A percentile compares a stretch with the other conserved stretches of the same genome.
Evolutionary conservation across 1,140 invertebrate genomes (phyloP).

Genomic region (Zaprionus ghesquierei): DNA sequence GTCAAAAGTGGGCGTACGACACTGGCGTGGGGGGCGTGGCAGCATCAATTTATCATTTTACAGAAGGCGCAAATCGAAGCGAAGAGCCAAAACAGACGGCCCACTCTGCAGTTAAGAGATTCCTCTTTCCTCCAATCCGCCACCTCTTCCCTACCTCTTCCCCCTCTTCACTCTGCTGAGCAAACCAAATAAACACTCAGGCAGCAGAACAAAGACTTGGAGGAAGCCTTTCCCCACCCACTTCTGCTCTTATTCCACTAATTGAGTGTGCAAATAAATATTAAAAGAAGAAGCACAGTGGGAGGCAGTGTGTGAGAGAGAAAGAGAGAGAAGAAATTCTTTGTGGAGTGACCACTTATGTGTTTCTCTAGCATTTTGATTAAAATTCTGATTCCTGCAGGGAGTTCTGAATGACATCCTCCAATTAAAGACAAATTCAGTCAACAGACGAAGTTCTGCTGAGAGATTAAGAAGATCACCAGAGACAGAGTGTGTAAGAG

Average conservation of each 20-base stretch:
- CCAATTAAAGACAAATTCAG: slow-evolving; percentile 49
- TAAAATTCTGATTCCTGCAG: slow-evolving; percentile 35
- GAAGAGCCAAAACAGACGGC: slow-evolving; percentile 58
- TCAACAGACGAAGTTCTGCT: slow-evolving; percentile 22
- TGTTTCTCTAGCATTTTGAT: slow-evolving; percentile 56
- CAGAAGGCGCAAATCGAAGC: slow-evolving; percentile 32
- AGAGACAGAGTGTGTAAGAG: background rate
- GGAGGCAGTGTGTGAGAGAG: too few relatives aligned
- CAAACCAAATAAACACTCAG: slow-evolving; percentile 41
- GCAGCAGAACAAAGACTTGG: slow-evolving; percentile 52
- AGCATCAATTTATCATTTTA: slow-evolving; percentile 45
- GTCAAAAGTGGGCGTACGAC: slow-evolving; percentile 21
- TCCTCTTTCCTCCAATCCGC: background rate
- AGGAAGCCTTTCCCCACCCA: slow-evolving; percentile 18
- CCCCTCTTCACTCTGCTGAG: background rate
- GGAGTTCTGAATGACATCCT: slow-evolving; percentile 49
- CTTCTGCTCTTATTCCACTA: slow-evolving; percentile 33
- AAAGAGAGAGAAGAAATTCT: background rate
- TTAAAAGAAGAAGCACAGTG: background rate
- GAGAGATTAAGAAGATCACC: background rate
- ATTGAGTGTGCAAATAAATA: slow-evolving; percentile 75
- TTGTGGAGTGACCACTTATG: slow-evolving; percentile 31
- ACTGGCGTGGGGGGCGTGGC: background rate
- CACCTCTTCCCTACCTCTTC: too few relatives aligned
- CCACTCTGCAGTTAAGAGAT: slow-evolving; percentile 20